These are phyloP conservation scores for Drosophila paranaensis DNA, from an alignment of 2,888 invertebrate species.

Conservation along the genomic window DNA sequence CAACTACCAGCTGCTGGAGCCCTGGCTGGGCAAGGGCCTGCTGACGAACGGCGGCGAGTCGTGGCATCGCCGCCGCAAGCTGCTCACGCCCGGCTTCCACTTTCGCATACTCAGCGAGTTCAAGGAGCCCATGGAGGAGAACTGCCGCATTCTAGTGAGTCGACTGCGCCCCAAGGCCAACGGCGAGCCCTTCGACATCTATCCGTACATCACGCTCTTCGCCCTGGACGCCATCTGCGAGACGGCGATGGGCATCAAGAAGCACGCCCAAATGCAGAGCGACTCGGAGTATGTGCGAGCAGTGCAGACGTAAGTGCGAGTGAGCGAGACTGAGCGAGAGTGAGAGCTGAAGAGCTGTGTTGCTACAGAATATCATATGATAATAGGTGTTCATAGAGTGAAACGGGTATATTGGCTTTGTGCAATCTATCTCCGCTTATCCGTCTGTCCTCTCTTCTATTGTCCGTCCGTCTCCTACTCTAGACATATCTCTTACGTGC, in stretches of 20 bases:
- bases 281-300: constrained; percentile 90
- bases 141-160: constrained; percentile 86
- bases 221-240: constrained; percentile 85
- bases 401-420: too few relatives aligned
- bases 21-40: constrained; percentile 83
- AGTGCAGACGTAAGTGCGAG: constrained; percentile 88
- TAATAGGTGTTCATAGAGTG: too few relatives aligned
- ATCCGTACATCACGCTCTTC: constrained; percentile 86
- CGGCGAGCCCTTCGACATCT: constrained; percentile 86
- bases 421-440: too few relatives aligned
- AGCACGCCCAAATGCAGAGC: constrained; percentile 89
- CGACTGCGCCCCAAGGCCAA: constrained; percentile 83
- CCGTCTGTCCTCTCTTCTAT: too few relatives aligned
- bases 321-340: too few relatives aligned
- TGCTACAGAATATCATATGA: too few relatives aligned
- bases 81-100: constrained; percentile 92
- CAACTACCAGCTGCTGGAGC: constrained; percentile 73
- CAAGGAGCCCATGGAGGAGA: constrained; percentile 89
- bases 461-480: too few relatives aligned
- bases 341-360: background rate
- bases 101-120: constrained; percentile 91
- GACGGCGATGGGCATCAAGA: constrained; percentile 92
- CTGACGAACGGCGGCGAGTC: constrained; percentile 84
- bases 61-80: constrained; percentile 90
- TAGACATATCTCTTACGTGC: background rate